Conservation (phyloP, 1,140 invertebrate genomes). For the Listronotus bonariensis region DNA sequence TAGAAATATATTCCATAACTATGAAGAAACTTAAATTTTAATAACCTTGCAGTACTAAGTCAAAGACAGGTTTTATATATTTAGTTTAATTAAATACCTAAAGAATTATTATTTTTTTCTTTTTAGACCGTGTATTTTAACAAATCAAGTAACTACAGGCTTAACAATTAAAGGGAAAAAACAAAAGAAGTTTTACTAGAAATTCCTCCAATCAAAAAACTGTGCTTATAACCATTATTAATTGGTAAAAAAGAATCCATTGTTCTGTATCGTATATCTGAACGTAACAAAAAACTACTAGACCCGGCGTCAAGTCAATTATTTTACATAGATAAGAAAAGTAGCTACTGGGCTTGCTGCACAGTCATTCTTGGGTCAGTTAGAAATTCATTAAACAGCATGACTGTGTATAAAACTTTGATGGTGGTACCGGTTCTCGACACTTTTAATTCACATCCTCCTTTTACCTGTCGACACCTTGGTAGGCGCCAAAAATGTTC, state of each 20-base stretch:
- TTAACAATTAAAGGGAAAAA: too few species aligned
- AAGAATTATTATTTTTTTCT: too few species aligned
- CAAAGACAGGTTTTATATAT: too few species aligned
- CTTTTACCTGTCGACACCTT: slow-evolving; percentile 31
- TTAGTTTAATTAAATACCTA: too few species aligned
- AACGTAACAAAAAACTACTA: slow-evolving; percentile 16
- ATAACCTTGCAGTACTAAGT: too few species aligned
- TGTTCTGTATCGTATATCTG: slow-evolving; percentile 5
- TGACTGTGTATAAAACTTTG: slow-evolving; percentile 31
- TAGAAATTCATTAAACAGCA: slow-evolving; percentile 42
- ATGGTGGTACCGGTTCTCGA: slow-evolving; percentile 20
- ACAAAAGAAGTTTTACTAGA: too few species aligned
- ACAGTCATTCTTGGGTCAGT: slow-evolving; percentile 36
- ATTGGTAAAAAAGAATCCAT: slow-evolving; percentile 5
- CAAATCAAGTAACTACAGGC: too few species aligned
- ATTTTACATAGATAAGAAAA: slow-evolving; percentile 44
- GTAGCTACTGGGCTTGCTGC: slow-evolving; percentile 43
- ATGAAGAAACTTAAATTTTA: too few species aligned
- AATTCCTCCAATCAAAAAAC: background rate
- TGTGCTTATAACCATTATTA: slow-evolving; percentile 7
- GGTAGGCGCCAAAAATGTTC: slow-evolving; percentile 17
- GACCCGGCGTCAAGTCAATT: slow-evolving; percentile 42
- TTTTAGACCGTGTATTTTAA: too few species aligned
- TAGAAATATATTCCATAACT: too few species aligned
- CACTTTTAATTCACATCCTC: slow-evolving; percentile 26